Base-by-base conservation (phyloP, 92 coral and sea anemone genomes). In the Nematostella vectensis region DNA sequence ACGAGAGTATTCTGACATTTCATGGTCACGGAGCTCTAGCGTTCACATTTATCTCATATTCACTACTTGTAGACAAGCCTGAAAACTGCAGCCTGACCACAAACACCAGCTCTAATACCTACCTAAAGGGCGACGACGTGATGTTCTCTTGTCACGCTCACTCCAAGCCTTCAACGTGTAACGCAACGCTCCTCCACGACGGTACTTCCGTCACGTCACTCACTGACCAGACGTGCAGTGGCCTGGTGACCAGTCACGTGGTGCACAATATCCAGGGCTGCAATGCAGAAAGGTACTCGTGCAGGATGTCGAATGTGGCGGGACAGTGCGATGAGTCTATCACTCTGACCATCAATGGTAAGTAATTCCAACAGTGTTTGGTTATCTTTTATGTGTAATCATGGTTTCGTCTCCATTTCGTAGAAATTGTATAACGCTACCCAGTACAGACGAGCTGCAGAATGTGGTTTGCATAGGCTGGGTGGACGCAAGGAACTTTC, bases 151-250 rank as follows among this genome's bases (percentile, higher is more conserved):
- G 70, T 26, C 3, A 21, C 9, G 51, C 59, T 0, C 3, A 12
- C 10, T 64, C 70, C 27, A 64, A 64, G 31, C 70, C 70, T 20
- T 60, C 36, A 31, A 29, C 1, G 25, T 64, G 70, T 19, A 64
- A 64, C 27, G 70, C 53, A 3, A 64, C 70, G 4, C 53, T 64
- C 29, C 42, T 50, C 38, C 51, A 52, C 42, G 40, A 15, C 40
- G 60, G 61, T 18, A 64, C 25, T 20, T 38, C 19, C 13, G 25
- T 25, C 2, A 52, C 53, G 25, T 4, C 19, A 3, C 42, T 49
- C 60, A 22, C 27, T 24, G 54, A 28, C 16, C 51, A n/a, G 28
- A 50, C 52, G n/a, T 64, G 70, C 45, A 43, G 45, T 50, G 24
- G 18, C 39, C 1, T 39, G 15, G n/a, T n/a, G n/a, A n/a, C n/a